Evolutionary conservation across 2,113 vertebrate species (phyloP), one percentile per base, ranked within the genome.

Genomic region (Melanocharis versteri): DNA sequence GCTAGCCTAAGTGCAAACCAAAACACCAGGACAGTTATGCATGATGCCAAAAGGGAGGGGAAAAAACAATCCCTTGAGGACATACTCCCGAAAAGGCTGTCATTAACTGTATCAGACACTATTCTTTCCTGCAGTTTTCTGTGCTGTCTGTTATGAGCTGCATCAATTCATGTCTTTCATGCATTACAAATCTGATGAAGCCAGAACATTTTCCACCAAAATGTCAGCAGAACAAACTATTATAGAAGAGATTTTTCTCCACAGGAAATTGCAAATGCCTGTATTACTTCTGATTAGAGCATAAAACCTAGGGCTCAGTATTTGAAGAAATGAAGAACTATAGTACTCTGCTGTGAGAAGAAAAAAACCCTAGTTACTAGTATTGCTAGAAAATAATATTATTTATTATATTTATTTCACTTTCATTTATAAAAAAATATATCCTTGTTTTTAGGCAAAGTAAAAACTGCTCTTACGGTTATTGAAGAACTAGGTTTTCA

Each of bases 101-200:
- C n/a, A 51, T 70, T 50, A 16, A 20, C 13, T 30, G 4, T 15
- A 5, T 51, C 17, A 35, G 6, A 54, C 0, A 0, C 22, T 66
- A 15, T 21, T 27, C n/a, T 56, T 73, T 31, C 51, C 53, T 79
- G 23, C 28, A 64, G 37, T 56, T 75, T 87, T 64, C 72, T 90
- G 15, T n/a, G 33, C 83, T 76, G 1, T n/a, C 76, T 70, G 2
- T 42, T 33, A 39, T 3, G 18, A 61, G 7, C n/a, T 64, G 4
- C 28, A 75, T n/a, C 47, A 53, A 40, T 21, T 51, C 4, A 6
- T 2, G 15, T 68, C 48, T 53, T 88, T 65, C 24, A 5, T 17
- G 8, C 31, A 31, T 66, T 60, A 31, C 35, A 64, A 51, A 69
- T 27, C 24, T 44, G 47, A 81, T n/a, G 9, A 90, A 72, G 73